These are phyloP conservation scores for Mellivora capensis DNA, from an alignment of 2,113 vertebrate species.

Conservation along the genomic window DNA sequence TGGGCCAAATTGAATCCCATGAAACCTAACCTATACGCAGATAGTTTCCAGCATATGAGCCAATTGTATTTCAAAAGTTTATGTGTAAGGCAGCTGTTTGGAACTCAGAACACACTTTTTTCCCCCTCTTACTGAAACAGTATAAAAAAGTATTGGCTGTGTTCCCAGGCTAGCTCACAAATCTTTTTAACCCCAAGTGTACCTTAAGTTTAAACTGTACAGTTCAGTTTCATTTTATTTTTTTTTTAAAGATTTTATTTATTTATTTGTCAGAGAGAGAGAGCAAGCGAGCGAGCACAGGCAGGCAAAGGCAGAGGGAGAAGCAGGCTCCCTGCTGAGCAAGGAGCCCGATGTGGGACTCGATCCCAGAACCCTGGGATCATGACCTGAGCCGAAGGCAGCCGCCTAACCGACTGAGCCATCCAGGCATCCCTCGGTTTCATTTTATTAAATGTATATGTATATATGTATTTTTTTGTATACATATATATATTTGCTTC, in stretches of 20 bases:
- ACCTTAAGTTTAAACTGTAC: conserved; percentile 48
- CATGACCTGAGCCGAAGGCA: no score
- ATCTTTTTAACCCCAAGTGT: conserved; percentile 49
- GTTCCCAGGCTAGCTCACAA: conserved; percentile 53
- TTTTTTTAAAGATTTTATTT: no score
- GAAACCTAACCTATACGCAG: conserved; percentile 52
- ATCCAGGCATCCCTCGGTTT: no score
- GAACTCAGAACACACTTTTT: conserved; percentile 50
- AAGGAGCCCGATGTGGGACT: no score
- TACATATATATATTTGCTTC: not conserved
- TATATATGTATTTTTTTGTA: no score
- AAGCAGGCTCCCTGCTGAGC: no score
- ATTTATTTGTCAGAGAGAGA: no score
- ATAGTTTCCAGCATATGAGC: conserved; percentile 44
- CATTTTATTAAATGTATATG: no score
- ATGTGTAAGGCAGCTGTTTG: conserved; percentile 70
- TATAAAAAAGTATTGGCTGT: conserved; percentile 55
- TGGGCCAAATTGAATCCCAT: conserved; percentile 47
- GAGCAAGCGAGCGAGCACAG: no score
- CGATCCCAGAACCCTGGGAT: no score
- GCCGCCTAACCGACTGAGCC: no score
- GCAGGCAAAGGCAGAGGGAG: no score
- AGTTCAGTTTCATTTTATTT: not conserved
- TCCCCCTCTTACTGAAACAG: conserved; percentile 13
- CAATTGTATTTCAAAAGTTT: conserved; percentile 62